A percentile compares a stretch with the other conserved stretches of the same genome.
Conservation (phyloP, 2,888 invertebrate species). For the Helleia helle region DNA sequence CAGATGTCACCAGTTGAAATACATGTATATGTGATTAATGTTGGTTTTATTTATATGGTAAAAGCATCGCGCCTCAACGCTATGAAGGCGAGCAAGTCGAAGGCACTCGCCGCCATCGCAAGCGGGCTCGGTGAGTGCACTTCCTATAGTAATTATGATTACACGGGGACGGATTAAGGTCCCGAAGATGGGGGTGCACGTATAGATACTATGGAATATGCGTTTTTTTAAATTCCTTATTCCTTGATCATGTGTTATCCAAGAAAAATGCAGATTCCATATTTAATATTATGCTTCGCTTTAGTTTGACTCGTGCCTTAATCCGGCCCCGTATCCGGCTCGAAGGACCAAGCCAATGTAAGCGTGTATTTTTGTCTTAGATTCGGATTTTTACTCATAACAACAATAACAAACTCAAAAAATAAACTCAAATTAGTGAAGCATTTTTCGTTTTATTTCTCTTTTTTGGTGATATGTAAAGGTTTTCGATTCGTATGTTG, state of each 20-base stretch:
- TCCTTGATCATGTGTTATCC: too few species aligned
- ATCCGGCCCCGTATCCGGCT: neutral
- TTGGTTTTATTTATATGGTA: conserved; percentile 77
- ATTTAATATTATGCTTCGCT: too few species aligned
- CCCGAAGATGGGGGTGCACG: too few species aligned
- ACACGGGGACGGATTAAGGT: conserved; percentile 18
- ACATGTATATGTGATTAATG: conserved; percentile 66
- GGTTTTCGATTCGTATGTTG: neutral
- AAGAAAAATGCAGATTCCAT: too few species aligned
- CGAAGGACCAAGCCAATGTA: neutral
- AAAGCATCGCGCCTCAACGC: conserved; percentile 80
- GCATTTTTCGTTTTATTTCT: neutral
- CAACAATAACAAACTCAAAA: too few species aligned
- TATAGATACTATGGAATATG: too few species aligned
- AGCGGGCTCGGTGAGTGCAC: conserved; percentile 90
- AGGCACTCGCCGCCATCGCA: conserved; percentile 92
- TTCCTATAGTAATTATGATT: conserved; percentile 22
- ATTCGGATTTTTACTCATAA: too few species aligned
- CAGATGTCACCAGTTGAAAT: conserved; percentile 61
- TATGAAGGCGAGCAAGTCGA: conserved; percentile 83
- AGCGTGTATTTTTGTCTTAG: too few species aligned
- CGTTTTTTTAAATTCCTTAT: too few species aligned
- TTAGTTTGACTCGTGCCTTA: too few species aligned
- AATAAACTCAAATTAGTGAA: too few species aligned
- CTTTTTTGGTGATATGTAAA: conserved; percentile 1